phyloP scores from a whole-genome alignment of 2,888 invertebrate species.

The Emmelina monodactyla region DNA sequence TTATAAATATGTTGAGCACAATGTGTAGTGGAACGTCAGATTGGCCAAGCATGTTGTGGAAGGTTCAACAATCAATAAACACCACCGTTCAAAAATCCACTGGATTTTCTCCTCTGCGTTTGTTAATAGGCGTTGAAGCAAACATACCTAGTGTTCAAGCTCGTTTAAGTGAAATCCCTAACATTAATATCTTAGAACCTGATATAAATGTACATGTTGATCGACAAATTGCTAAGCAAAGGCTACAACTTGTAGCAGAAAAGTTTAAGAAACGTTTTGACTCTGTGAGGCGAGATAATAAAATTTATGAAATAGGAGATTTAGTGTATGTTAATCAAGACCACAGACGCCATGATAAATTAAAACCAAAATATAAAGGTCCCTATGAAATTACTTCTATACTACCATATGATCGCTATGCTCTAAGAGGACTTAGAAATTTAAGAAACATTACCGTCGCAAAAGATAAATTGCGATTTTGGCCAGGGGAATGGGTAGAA shows the following conservation, averaged over 20 bases:
- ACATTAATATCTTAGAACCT: not conserved
- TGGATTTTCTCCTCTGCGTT: slow-evolving; percentile 7
- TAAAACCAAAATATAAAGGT: slow-evolving; percentile 9
- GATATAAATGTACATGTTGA: slow-evolving; percentile 1
- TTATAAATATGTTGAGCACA: slow-evolving; percentile 13
- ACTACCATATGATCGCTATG: slow-evolving; percentile 7
- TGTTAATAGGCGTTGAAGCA: slow-evolving; percentile 8
- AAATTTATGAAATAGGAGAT: not conserved
- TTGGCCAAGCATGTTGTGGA: slow-evolving; percentile 15
- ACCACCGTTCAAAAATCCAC: slow-evolving; percentile 10
- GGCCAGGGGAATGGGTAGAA: slow-evolving; percentile 13
- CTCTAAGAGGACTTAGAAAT: slow-evolving; percentile 5
- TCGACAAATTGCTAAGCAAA: slow-evolving; percentile 2
- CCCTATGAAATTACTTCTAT: slow-evolving; percentile 10
- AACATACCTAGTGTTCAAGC: slow-evolving; percentile 7
- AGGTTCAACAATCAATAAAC: slow-evolving; percentile 11
- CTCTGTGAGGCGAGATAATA: not conserved
- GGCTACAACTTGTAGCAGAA: not conserved
- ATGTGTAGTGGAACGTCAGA: slow-evolving; percentile 11
- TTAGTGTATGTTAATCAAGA: slow-evolving; percentile 3
- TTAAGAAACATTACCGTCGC: slow-evolving; percentile 9
- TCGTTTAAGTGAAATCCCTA: slow-evolving; percentile 3
- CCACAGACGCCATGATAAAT: slow-evolving; percentile 7
- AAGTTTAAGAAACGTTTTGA: slow-evolving; percentile 3
- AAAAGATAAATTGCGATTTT: slow-evolving; percentile 9